Conservation (phyloP, 2,888 invertebrate species). For the Cephalotes varians region DNA sequence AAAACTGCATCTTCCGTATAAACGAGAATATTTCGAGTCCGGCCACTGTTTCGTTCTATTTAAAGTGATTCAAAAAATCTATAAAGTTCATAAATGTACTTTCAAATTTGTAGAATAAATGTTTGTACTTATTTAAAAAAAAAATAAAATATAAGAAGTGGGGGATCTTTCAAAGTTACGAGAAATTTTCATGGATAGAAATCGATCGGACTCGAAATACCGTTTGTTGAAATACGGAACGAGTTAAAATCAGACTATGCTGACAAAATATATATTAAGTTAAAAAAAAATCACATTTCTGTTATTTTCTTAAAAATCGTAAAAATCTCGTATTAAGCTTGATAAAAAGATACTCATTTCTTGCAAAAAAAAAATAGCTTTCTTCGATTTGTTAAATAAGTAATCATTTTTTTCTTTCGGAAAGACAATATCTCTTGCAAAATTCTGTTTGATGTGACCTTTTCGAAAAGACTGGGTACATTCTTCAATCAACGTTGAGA, state of each 20-base stretch:
- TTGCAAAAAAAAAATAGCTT: background rate
- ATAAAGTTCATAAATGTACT: no score
- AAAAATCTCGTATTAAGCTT: background rate
- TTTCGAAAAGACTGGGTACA: background rate
- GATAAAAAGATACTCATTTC: background rate
- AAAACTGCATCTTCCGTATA: no score
- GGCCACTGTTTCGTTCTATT: no score
- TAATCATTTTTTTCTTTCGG: background rate
- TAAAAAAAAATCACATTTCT: background rate
- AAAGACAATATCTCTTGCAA: background rate
- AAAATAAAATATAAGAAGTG: no score
- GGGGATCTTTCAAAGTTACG: no score
- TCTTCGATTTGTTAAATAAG: background rate
- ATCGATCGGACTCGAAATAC: no score
- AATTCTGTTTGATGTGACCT: background rate
- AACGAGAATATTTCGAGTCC: no score
- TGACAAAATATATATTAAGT: background rate
- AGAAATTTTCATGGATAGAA: no score
- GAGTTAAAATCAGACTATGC: background rate
- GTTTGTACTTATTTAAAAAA: no score
- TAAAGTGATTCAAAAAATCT: no score
- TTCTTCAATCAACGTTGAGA: conserved; percentile 12
- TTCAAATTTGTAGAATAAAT: no score
- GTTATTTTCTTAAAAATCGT: background rate
- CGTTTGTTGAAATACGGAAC: no score